Base-by-base conservation (phyloP, 2,113 vertebrate genomes). In the Sapayoa aenigma region DNA sequence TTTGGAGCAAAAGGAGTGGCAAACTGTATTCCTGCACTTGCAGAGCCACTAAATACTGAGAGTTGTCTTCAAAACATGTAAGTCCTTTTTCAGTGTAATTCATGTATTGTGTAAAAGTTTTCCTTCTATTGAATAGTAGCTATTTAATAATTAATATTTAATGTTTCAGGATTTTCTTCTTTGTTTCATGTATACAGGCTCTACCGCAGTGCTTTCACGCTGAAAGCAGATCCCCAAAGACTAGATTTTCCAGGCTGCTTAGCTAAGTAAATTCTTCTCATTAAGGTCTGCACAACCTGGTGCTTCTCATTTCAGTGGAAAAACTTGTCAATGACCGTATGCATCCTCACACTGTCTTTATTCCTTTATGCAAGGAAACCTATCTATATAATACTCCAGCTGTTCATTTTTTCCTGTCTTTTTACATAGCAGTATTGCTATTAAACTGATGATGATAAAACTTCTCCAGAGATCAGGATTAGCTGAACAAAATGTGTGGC, bases 101-200 rank as follows among this genome's bases (percentile, higher is more conserved):
- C 49, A 17, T 2, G 4, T 31, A 21, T 73, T 20, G 49, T 76
- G 55, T 67, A 74, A 87, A 95, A 87, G 60, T 35, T 47, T 88
- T 78, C 39, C 59, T 84, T 75, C 77, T n/a, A 67, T 3, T 63
- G 63, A 86, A 56, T 33, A 59, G 50, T 28, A 75, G 18, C 47
- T 84, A 56, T 65, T 87, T 44, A 88, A 89, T 91, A 67, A 56
- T 93, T 84, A 50, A 94, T 94, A 68, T 73, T 95, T 85, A 35
- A 50, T 81, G 60, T 89, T 92, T 81, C 30, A 37, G 66, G 39
- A 24, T 12, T 77, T 84, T 74, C 24, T 79, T 89, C 69, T 85
- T 86, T 84, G 39, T 47, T 72, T 65, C 21, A 0, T 21, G 37
- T 50, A 39, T 77, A 30, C 0, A 15, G 50, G 25, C 60, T 89